These are phyloP conservation scores for Illadopsis cleaveri DNA, from an alignment of 2,113 vertebrate genomes.

Conservation along the genomic window DNA sequence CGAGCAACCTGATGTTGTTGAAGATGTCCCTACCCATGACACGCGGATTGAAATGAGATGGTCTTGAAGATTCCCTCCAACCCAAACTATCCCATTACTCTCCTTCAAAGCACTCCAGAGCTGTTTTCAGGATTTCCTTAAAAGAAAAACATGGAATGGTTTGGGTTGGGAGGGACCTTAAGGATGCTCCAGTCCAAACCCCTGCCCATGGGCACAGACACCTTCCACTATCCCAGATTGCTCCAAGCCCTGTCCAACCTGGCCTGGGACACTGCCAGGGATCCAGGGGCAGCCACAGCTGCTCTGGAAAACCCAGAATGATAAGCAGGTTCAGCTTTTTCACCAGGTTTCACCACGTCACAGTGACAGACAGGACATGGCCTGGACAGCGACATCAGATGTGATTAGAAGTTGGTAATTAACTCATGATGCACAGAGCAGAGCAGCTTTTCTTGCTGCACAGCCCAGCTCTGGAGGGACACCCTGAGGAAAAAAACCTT, in stretches of 20 bases:
- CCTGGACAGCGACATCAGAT: neutral
- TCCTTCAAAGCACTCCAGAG: neutral
- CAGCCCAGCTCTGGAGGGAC: neutral
- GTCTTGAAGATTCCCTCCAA: neutral
- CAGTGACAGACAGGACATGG: neutral
- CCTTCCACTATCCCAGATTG: accelerated
- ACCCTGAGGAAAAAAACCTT: neutral
- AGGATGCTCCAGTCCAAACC: accelerated
- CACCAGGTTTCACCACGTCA: accelerated
- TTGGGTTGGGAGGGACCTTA: neutral
- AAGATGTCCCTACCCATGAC: neutral
- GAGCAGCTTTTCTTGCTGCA: neutral
- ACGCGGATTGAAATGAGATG: neutral
- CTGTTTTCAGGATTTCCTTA: neutral
- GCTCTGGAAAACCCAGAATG: neutral
- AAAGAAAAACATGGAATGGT: neutral
- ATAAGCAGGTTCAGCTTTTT: neutral
- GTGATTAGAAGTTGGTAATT: neutral
- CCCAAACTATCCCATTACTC: neutral
- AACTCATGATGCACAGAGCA: neutral
- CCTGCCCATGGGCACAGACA: neutral
- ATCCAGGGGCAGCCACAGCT: neutral
- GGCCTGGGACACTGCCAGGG: neutral
- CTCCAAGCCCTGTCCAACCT: accelerated
- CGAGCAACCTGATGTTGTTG: neutral